Percentiles rank a stretch among this genome's conserved stretches.
Evolutionary conservation across 2,113 vertebrate species (phyloP).

Genomic region (Thoracochromis brauschi): DNA sequence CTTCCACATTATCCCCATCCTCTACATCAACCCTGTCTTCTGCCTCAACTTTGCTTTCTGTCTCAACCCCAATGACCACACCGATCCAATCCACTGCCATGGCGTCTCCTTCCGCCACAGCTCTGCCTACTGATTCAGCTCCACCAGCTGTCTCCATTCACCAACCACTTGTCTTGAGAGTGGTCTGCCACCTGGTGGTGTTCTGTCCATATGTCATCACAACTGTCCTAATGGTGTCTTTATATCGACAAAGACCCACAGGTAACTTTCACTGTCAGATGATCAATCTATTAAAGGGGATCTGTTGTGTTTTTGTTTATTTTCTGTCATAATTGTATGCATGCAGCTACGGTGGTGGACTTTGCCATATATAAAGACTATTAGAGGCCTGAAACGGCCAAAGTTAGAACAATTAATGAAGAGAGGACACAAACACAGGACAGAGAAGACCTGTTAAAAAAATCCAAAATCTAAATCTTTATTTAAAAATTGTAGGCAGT

Average conservation of each 20-base stretch:
- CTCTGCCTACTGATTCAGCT: background rate
- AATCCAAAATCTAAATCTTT: background rate
- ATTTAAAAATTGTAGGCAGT: background rate
- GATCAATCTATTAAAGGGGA: background rate
- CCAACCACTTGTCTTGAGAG: background rate
- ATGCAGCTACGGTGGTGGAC: background rate
- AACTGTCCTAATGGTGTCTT: background rate
- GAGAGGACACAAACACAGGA: background rate
- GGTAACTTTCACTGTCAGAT: background rate
- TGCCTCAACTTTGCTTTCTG: background rate
- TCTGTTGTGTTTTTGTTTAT: background rate
- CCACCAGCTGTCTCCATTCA: background rate
- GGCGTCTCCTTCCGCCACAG: background rate
- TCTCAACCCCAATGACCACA: background rate
- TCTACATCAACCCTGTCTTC: background rate
- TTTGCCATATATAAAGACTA: background rate
- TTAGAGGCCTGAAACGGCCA: background rate
- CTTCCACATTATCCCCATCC: background rate
- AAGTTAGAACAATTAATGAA: background rate
- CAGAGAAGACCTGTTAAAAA: background rate
- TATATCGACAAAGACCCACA: background rate
- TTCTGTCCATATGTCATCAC: background rate
- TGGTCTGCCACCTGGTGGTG: background rate
- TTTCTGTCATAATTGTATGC: background rate
- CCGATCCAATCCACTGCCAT: background rate